These are phyloP conservation scores for Tragelaphus scriptus DNA, from an alignment of 2,113 vertebrate species.

Conservation along the genomic window DNA sequence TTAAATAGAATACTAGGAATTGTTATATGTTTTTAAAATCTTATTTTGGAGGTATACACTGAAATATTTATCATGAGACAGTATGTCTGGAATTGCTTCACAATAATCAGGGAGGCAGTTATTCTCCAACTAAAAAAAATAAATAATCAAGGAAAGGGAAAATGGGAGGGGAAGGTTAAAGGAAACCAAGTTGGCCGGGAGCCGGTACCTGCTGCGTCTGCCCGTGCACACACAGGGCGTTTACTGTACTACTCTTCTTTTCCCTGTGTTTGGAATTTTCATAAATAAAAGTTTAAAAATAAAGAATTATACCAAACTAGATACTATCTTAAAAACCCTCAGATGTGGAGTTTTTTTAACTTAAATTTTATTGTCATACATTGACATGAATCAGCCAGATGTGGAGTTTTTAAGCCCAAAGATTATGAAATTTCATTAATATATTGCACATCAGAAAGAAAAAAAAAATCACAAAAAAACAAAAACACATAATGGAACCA, in stretches of 20 bases:
- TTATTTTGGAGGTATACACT: neutral
- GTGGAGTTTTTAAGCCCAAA: neutral
- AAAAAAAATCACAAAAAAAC: neutral
- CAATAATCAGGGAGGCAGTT: neutral
- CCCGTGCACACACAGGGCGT: fast-evolving
- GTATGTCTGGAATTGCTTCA: neutral
- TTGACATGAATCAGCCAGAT: neutral
- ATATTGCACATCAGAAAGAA: neutral
- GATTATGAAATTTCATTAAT: neutral
- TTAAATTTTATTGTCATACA: neutral
- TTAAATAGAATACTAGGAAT: neutral
- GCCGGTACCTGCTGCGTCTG: too few relatives aligned
- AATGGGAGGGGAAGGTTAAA: neutral
- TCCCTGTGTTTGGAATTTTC: neutral
- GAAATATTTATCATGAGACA: neutral
- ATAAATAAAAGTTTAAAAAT: conserved; percentile 2
- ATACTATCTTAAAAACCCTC: neutral
- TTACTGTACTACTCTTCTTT: neutral
- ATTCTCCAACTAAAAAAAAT: neutral
- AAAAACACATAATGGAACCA: neutral
- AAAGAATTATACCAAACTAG: neutral
- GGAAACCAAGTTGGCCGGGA: neutral
- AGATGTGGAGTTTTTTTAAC: neutral
- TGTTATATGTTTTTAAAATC: neutral
- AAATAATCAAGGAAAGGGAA: neutral